phyloP scores from a whole-genome alignment of 2,113 vertebrate genomes.

The Puntigrus tetrazona region DNA sequence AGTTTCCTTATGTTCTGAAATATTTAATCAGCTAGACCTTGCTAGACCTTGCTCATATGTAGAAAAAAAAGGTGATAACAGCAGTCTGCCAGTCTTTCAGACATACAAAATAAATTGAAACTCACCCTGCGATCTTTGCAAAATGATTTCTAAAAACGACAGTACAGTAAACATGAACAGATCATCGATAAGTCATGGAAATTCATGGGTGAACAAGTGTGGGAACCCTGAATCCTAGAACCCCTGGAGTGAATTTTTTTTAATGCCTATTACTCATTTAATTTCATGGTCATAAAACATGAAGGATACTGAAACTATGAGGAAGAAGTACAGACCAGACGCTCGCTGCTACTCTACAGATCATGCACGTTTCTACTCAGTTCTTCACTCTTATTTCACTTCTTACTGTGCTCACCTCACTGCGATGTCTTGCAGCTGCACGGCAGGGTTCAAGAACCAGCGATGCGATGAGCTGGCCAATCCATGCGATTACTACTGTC shows the following conservation, averaged over 20 bases:
- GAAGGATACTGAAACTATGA: neutral
- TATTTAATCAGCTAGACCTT: neutral
- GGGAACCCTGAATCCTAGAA: neutral
- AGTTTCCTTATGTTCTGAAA: neutral
- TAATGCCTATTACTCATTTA: neutral
- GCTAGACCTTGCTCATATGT: neutral
- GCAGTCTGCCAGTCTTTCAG: neutral
- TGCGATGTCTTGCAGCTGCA: conserved; percentile 99
- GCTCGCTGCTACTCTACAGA: neutral
- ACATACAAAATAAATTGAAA: neutral
- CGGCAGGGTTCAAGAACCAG: conserved; percentile 99
- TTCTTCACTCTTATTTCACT: conserved; percentile 44
- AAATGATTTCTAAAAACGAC: neutral
- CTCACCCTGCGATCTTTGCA: neutral
- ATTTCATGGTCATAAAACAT: neutral
- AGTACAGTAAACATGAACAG: neutral
- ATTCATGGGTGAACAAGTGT: neutral
- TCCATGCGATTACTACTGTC: conserved; percentile 99
- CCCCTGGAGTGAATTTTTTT: neutral
- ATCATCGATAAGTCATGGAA: neutral
- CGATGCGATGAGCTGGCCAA: conserved; percentile 99
- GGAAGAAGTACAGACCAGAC: neutral
- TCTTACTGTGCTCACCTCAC: conserved; percentile 69
- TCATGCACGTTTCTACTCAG: neutral
- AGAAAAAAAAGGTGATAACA: neutral